Conservation (phyloP, 2,113 vertebrate genomes). For the Pollimyrus isidori region DNA sequence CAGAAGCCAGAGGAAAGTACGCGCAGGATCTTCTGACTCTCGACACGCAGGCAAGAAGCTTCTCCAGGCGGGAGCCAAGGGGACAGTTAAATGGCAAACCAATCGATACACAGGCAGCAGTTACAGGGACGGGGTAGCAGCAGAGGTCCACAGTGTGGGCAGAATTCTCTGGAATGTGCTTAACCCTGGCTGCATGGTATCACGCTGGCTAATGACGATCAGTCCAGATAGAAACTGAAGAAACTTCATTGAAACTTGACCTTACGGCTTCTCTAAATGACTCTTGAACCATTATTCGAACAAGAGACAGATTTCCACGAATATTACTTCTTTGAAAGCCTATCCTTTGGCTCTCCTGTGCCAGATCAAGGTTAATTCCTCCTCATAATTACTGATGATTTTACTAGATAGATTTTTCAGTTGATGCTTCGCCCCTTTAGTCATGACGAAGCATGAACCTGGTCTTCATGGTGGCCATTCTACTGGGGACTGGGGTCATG, state of each 20-base stretch:
- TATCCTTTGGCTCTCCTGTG: not conserved
- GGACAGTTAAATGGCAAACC: not conserved
- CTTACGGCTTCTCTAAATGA: not conserved
- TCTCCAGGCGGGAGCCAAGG: not conserved
- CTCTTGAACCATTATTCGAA: not conserved
- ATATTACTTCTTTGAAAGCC: not conserved
- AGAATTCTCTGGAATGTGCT: not conserved
- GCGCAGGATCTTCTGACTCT: constrained; percentile 17
- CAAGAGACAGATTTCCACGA: not conserved
- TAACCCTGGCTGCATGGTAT: not conserved
- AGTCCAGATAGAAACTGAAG: not conserved
- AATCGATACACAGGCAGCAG: not conserved
- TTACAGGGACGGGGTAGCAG: not conserved
- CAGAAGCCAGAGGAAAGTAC: constrained; percentile 24
- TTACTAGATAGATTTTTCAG: not conserved
- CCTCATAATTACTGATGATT: not conserved
- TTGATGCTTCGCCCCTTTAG: not conserved
- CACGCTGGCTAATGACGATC: no score
- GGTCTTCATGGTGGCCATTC: not conserved
- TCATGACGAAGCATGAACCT: not conserved
- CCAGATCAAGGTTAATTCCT: not conserved
- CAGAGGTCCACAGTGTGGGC: not conserved
- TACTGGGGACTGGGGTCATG: not conserved
- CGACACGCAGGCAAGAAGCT: constrained; percentile 12
- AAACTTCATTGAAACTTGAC: not conserved